These are phyloP conservation scores for Odontomyia ornata DNA, from an alignment of 2,888 invertebrate genomes.

Conservation along the genomic window DNA sequence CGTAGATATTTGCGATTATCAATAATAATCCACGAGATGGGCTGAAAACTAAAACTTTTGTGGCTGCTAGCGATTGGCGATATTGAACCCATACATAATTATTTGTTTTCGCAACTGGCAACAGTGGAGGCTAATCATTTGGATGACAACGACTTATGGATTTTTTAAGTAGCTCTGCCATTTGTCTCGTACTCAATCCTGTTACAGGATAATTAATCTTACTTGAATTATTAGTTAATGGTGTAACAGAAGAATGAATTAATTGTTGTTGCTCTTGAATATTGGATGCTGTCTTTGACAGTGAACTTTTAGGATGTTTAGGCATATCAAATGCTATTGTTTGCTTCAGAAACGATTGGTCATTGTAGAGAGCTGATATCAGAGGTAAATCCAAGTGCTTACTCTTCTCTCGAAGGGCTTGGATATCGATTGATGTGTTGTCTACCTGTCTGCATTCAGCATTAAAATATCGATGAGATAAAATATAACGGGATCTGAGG, in stretches of 20 bases:
- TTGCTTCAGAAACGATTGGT: slow-evolving; percentile 86
- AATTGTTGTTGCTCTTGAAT: slow-evolving; percentile 47
- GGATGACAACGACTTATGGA: slow-evolving; percentile 76
- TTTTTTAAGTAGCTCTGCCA: slow-evolving; percentile 69
- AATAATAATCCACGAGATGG: slow-evolving; percentile 43
- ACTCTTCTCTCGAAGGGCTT: slow-evolving; percentile 86
- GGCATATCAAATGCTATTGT: slow-evolving; percentile 86
- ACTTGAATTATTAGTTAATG: slow-evolving; percentile 52
- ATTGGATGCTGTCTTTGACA: slow-evolving; percentile 47
- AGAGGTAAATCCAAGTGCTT: slow-evolving; percentile 89
- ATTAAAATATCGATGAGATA: too few relatives aligned
- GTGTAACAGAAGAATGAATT: slow-evolving; percentile 51
- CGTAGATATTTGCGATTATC: too few relatives aligned
- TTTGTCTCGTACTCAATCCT: slow-evolving; percentile 70
- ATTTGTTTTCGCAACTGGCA: slow-evolving; percentile 74
- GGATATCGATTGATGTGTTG: slow-evolving; percentile 73
- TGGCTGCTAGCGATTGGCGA: slow-evolving; percentile 61
- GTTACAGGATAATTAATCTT: slow-evolving; percentile 73
- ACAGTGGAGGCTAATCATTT: slow-evolving; percentile 78
- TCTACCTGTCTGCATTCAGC: too few relatives aligned
- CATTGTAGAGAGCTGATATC: slow-evolving; percentile 93
- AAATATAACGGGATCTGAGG: too few relatives aligned
- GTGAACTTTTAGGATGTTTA: slow-evolving; percentile 66
- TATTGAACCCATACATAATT: slow-evolving; percentile 70
- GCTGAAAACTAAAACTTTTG: slow-evolving; percentile 61